A percentile compares a stretch with the other conserved stretches of the same genome.
phyloP scores from a whole-genome alignment of 53 echinoderm and acorn worm genomes.

The Pentamera pediparva region DNA sequence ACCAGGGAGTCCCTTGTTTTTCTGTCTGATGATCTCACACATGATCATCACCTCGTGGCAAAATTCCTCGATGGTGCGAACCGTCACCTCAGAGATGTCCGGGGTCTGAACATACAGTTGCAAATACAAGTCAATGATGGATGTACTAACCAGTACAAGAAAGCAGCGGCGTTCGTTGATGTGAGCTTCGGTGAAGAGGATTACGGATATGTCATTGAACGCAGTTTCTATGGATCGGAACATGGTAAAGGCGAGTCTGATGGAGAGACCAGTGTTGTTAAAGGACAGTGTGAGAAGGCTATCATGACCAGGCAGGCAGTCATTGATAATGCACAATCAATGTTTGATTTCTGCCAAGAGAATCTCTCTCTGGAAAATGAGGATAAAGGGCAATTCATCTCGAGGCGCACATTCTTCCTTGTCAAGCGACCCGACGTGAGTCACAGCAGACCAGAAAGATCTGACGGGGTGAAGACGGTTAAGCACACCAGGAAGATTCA shows the following conservation, averaged over 20 bases:
- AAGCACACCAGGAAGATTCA: constrained; percentile 1
- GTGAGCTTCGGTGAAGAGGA: neutral
- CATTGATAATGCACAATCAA: constrained; percentile 1
- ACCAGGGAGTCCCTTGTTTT: constrained; percentile 14
- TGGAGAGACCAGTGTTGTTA: constrained; percentile 8
- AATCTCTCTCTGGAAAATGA: constrained; percentile 3
- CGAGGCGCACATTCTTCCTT: neutral
- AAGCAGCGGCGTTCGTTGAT: constrained; percentile 7
- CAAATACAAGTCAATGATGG: constrained; percentile 13
- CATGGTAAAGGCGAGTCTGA: constrained; percentile 15
- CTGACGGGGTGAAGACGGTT: neutral
- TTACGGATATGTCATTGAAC: neutral
- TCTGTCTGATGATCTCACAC: constrained; percentile 13
- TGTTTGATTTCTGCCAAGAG: neutral
- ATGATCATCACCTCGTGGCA: constrained; percentile 4
- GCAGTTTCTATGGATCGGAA: constrained; percentile 11
- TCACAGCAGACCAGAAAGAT: constrained; percentile 2
- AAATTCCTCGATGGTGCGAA: neutral
- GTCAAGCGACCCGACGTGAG: neutral
- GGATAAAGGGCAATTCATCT: neutral
- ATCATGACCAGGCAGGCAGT: neutral
- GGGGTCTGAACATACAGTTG: neutral
- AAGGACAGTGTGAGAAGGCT: constrained; percentile 6
- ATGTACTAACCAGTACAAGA: constrained; percentile 10
- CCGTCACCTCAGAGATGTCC: neutral